Conservation (phyloP, 2,888 invertebrate species). For the Phorcus lineatus region DNA sequence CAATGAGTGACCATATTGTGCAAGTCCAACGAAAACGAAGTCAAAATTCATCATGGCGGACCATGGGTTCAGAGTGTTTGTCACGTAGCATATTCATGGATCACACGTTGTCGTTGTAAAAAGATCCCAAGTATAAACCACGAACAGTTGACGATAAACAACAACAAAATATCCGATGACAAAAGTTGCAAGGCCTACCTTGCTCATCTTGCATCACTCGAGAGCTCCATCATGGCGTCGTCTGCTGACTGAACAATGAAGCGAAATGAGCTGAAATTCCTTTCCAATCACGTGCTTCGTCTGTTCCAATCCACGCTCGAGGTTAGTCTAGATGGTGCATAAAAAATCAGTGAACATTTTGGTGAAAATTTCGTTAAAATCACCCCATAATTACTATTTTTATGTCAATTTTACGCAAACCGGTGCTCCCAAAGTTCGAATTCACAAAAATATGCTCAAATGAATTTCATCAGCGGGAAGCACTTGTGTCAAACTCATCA, state of each 20-base stretch:
- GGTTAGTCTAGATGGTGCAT: conserved; percentile 39
- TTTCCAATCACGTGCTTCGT: conserved; percentile 60
- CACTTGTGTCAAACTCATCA: neutral
- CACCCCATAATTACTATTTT: conserved; percentile 12
- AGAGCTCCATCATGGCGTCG: conserved; percentile 58
- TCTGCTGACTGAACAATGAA: conserved; percentile 42
- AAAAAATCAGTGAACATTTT: conserved; percentile 22
- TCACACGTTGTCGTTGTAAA: neutral
- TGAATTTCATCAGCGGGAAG: neutral
- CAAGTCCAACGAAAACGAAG: neutral
- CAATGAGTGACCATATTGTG: neutral
- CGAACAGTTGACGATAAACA: neutral
- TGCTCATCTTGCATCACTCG: conserved; percentile 58
- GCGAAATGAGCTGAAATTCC: conserved; percentile 53
- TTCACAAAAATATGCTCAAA: conserved; percentile 4
- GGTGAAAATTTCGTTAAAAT: conserved; percentile 20
- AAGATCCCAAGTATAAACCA: no score
- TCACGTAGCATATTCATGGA: neutral
- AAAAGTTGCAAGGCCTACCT: conserved; percentile 44
- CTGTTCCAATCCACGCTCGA: conserved; percentile 45
- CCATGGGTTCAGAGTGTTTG: neutral
- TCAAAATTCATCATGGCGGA: conserved; percentile 25
- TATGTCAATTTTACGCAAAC: neutral
- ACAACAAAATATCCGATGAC: neutral
- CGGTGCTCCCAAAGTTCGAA: neutral